A percentile compares a stretch with the other conserved stretches of the same genome.
phyloP scores from a whole-genome alignment of 2,113 vertebrate genomes.

The Gavialis gangeticus region DNA sequence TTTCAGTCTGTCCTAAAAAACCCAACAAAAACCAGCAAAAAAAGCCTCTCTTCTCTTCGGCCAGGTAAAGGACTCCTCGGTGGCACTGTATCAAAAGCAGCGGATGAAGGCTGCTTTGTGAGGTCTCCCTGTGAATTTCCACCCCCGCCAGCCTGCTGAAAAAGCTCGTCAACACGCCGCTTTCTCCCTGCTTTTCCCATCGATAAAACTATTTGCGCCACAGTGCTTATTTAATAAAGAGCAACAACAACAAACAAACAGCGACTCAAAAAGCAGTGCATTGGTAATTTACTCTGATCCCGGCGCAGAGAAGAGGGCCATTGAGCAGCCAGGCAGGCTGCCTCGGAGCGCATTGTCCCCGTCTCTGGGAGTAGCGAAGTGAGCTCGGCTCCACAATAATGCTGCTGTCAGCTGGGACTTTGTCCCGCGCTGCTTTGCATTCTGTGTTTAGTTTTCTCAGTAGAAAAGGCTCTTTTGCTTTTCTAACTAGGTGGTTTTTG shows the following conservation, averaged over 20 bases:
- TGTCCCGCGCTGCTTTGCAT: background rate
- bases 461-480: conserved; percentile 6
- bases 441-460: background rate
- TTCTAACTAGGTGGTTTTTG: background rate
- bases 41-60: background rate
- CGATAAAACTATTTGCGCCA: background rate
- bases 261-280: background rate
- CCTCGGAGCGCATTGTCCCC: background rate
- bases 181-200: background rate
- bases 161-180: background rate
- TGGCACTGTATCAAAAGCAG: background rate
- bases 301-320: background rate
- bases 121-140: background rate
- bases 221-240: background rate
- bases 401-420: background rate
- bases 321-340: background rate
- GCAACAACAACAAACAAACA: background rate
- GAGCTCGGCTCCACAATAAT: background rate
- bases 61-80: background rate
- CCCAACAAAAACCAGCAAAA: no score
- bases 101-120: background rate
- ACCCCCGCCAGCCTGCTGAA: background rate
- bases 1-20: no score
- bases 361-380: background rate
- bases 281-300: background rate